A percentile compares a stretch with the other conserved stretches of the same genome.
Conservation (phyloP, 1,140 invertebrate species). For the Eufriesea mexicana region DNA sequence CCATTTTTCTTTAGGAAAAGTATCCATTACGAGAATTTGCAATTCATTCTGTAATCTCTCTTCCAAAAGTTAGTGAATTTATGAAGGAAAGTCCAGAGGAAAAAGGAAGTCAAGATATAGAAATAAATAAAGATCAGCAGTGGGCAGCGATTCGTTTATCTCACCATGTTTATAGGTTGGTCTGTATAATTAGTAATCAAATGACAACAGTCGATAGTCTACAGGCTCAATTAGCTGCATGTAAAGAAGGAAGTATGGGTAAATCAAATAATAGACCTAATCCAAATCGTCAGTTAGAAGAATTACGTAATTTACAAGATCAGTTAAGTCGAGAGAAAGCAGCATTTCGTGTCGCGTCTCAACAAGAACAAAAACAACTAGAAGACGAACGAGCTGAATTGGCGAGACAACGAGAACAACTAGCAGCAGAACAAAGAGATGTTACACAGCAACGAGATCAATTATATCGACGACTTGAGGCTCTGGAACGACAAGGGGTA, state of each 20-base stretch:
- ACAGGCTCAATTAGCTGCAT: conserved; percentile 85
- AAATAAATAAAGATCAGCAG: conserved; percentile 84
- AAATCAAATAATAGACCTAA: conserved; percentile 83
- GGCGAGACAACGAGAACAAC: conserved; percentile 85
- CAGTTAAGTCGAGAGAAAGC: conserved; percentile 91
- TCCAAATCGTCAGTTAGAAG: conserved; percentile 87
- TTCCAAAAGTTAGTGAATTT: conserved; percentile 60
- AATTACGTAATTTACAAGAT: conserved; percentile 88
- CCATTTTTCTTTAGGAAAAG: conserved; percentile 76
- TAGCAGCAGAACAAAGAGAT: conserved; percentile 90
- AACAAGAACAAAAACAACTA: conserved; percentile 86
- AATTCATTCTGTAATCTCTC: conserved; percentile 64
- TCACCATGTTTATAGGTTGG: conserved; percentile 91
- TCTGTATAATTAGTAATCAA: conserved; percentile 92
- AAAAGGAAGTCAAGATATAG: conserved; percentile 64
- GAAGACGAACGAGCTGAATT: conserved; percentile 86
- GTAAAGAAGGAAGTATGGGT: conserved; percentile 74
- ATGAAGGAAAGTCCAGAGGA: conserved; percentile 64
- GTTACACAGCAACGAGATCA: conserved; percentile 93
- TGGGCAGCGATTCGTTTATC: conserved; percentile 89
- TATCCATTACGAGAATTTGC: conserved; percentile 81
- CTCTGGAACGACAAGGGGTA: conserved; percentile 88
- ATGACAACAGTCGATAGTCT: conserved; percentile 92
- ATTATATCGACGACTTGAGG: conserved; percentile 91
- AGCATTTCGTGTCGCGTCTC: conserved; percentile 86